phyloP scores from a whole-genome alignment of 64 coral and sea anemone species.

The Pachyseris speciosa region DNA sequence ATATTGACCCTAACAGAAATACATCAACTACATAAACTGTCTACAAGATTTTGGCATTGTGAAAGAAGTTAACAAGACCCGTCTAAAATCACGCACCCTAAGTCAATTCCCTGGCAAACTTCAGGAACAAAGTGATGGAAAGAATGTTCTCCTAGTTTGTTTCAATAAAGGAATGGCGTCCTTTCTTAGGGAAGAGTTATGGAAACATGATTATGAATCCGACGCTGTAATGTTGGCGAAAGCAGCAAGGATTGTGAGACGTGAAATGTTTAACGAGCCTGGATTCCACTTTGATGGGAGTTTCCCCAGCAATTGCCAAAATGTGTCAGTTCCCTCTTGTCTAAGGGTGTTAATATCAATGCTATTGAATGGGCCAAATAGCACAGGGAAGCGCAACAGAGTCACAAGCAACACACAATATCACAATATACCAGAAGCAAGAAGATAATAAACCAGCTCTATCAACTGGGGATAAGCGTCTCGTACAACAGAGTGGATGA shows the following conservation, averaged over 20 bases:
- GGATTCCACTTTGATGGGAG: background rate
- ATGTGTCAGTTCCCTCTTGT: background rate
- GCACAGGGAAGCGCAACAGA: slow-evolving; percentile 24
- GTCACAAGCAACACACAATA: slow-evolving; percentile 55
- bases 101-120: background rate
- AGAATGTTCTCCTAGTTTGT: background rate
- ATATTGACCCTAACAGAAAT: slow-evolving; percentile 37
- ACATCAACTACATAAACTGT: slow-evolving; percentile 34
- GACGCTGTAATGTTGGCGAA: background rate
- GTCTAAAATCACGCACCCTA: background rate
- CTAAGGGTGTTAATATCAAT: slow-evolving; percentile 53
- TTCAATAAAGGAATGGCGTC: background rate
- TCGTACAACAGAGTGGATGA: too few relatives aligned
- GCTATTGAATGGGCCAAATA: slow-evolving; percentile 30
- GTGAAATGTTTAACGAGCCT: background rate
- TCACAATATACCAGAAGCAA: background rate
- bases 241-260: background rate
- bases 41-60: slow-evolving; percentile 45
- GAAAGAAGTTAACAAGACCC: slow-evolving; percentile 17
- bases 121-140: background rate
- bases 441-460: background rate
- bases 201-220: background rate
- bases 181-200: background rate
- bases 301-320: background rate
- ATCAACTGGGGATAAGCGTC: too few relatives aligned